These are phyloP conservation scores for Lampropteryx suffumata DNA, from an alignment of 2,888 invertebrate species.

Conservation along the genomic window DNA sequence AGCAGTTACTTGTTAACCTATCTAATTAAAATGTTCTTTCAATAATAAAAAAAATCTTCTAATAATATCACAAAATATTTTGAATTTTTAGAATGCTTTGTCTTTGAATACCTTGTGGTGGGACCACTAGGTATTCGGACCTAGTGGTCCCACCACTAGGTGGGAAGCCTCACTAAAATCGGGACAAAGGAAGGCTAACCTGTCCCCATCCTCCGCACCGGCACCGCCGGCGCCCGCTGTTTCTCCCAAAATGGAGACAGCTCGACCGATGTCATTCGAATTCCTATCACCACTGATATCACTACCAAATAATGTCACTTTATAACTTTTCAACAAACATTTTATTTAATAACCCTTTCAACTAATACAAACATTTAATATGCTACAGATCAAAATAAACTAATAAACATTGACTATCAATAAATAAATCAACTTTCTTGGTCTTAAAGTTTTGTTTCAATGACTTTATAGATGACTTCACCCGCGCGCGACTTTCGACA, in stretches of 20 bases:
- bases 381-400: no score
- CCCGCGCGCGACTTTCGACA: conserved; percentile 77
- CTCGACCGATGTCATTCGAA: conserved; percentile 51
- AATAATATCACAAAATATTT: no score
- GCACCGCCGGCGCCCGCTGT: conserved; percentile 81
- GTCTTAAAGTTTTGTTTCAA: conserved; percentile 44
- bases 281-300: no score
- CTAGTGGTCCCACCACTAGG: no score
- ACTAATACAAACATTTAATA: neutral
- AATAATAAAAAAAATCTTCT: no score
- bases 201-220: conserved; percentile 89
- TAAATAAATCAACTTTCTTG: conserved; percentile 26
- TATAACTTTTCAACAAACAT: conserved; percentile 18
- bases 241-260: conserved; percentile 85
- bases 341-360: neutral
- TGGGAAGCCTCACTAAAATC: no score
- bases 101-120: no score
- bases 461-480: conserved; percentile 74
- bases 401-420: conserved; percentile 12
- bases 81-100: no score
- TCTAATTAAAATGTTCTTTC: no score
- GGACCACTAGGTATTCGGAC: no score
- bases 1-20: no score
- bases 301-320: no score
- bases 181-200: conserved; percentile 69